Evolutionary conservation across 2,888 invertebrate genomes (phyloP), one percentile per base, ranked within the genome.

Genomic region (Cotesia congregata): DNA sequence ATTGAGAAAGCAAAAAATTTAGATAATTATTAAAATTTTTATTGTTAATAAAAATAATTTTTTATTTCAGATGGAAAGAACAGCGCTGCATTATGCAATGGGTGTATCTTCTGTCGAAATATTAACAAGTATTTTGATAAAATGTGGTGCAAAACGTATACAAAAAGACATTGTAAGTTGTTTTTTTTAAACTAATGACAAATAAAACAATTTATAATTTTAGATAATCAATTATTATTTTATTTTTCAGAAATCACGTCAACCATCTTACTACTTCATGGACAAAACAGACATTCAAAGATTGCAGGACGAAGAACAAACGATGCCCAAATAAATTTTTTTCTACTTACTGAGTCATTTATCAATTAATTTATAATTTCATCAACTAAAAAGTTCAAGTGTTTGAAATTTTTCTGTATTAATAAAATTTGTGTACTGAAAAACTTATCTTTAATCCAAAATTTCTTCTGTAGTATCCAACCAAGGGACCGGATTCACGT

Each of bases 231-330:
- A 64, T 20, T 30, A 59, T 62, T 67, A 72, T 75, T 73, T 77
- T 77, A 68, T 60, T 67, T 81, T 86, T 41, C 85, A 92, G 86
- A 96, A 95, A 90, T 96, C 96, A 76, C 92, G 97, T 67, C 96
- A 96, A 85, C 96, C 97, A 0, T 95, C 95, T 60, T 97, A 96
- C 90, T 97, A 97, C 90, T 97, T 96, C 88, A 95, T 97, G 93
- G 96, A 97, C 89, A 96, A 96, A 89, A 94, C 96, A 0, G 97
- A 97, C 82, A 96, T 97, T 84, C 90, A 95, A 79, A 92, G 94
- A 79, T 92, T 97, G 65, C 95, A 96, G 87, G 95, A 96, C 85
- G 96, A 97, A 88, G 96, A 97, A 85, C 94, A 94, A 83, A 91
- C 92, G 38, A 92, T 92, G 86, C 72, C 77, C 12, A 82, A 81